phyloP scores from a whole-genome alignment of 2,797 vertebrate genomes.

The Microchirus variegatus region DNA sequence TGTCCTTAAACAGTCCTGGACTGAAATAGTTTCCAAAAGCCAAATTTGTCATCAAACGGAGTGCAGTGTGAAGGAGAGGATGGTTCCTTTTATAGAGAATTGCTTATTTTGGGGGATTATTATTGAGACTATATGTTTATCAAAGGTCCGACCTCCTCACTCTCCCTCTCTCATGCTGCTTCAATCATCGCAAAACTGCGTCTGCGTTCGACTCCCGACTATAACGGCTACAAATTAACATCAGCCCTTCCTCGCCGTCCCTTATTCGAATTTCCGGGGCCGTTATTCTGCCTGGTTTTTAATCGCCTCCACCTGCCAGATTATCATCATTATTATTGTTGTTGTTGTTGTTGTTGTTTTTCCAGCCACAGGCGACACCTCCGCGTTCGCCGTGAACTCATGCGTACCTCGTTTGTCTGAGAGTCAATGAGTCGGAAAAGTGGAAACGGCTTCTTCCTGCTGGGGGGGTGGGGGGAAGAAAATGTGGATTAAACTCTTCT shows the following conservation, averaged over 20 bases:
- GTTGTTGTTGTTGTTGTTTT: neutral
- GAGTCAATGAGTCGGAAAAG: slow-evolving; percentile 41
- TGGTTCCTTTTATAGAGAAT: neutral
- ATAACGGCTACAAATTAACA: slow-evolving; percentile 12
- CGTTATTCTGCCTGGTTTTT: slow-evolving; percentile 11
- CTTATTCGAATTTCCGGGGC: neutral
- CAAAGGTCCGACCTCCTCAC: neutral
- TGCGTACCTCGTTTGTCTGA: slow-evolving; percentile 48
- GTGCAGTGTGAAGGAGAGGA: neutral
- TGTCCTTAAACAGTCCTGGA: neutral
- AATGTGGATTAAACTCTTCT: neutral
- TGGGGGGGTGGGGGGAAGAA: too few species aligned
- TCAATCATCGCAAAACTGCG: slow-evolving; percentile 24
- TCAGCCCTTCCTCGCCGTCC: neutral
- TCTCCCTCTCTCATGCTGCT: neutral
- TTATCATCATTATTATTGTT: neutral
- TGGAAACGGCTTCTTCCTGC: slow-evolving; percentile 31
- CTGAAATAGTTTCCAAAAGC: neutral
- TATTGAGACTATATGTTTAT: neutral
- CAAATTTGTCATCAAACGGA: slow-evolving; percentile 1
- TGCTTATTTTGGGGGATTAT: neutral
- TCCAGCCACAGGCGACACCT: slow-evolving; percentile 50
- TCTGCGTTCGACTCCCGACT: slow-evolving; percentile 12
- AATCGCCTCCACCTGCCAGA: slow-evolving; percentile 34
- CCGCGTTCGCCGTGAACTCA: slow-evolving; percentile 63